Base-by-base conservation (phyloP, 2,113 vertebrate species). In the Xenopus tropicalis region DNA sequence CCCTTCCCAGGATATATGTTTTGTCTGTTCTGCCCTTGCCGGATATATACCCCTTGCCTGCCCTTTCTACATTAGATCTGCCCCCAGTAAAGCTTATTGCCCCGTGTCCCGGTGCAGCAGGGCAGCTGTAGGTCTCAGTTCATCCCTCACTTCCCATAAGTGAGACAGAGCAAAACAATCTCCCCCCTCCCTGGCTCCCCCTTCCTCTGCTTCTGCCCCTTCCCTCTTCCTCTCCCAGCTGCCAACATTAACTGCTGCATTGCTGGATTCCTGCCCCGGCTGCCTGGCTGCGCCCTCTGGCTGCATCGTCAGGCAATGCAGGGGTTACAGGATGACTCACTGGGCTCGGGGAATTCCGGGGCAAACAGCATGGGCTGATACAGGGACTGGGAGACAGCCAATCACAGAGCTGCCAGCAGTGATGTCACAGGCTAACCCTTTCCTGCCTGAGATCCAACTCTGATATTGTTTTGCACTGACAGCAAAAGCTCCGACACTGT, bases 361-460 rank as follows among this genome's bases (percentile, higher is more conserved):
- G 29, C 59, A 66, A 58, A 19, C 65, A 70, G 25, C 59, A 73
- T 63, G 71, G 62, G 64, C 67, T 61, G 72, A 74, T 61, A 74
- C 23, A 71, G 20, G 51, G 44, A 29, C 20, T 61, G 12, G 6
- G 54, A 69, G 6, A 24, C 56, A 48, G 66, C 61, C 70, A 13
- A 37, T 66, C 52, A 71, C 48, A 24, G 62, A 69, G 72, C 61
- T 23, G 54, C 61, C 29, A 10, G 3, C 23, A 10, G 3, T 21
- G 51, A 61, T 48, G 51, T 63, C 71, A 61, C 11, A 11, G 0
- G 14, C 52, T 66, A 61, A 46, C 23, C 37, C 23, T 48, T 22
- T 13, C 14, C 42, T 19, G 48, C 66, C 58, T 56, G 61, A 62
- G 57, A 59, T 25, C 2, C 66, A 3, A 17, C 4, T 13, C 13